A percentile compares a stretch with the other conserved stretches of the same genome.
These are phyloP conservation scores for Diplogasteroides magnus DNA, from an alignment of 1,140 invertebrate genomes.

Conservation along the genomic window DNA sequence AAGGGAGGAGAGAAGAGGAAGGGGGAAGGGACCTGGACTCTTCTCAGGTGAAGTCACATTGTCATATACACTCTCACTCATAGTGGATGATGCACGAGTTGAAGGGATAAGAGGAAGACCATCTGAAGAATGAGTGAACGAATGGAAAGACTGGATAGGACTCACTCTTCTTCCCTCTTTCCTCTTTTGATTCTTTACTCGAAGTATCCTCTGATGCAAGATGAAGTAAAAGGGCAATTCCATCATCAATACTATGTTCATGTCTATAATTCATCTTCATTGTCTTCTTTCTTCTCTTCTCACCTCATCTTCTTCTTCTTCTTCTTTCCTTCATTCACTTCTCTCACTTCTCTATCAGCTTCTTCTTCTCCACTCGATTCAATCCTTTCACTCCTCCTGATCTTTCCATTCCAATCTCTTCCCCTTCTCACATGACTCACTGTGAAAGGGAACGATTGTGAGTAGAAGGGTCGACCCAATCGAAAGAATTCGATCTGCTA, in stretches of 20 bases:
- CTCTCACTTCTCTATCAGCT: slow-evolving; percentile 13
- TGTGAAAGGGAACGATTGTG: too few relatives aligned
- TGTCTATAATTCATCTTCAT: too few relatives aligned
- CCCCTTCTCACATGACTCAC: too few relatives aligned
- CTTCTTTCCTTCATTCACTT: background rate
- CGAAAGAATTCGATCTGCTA: slow-evolving; percentile 4
- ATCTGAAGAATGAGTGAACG: slow-evolving; percentile 1
- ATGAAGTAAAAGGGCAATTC: too few relatives aligned
- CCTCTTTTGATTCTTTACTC: too few relatives aligned
- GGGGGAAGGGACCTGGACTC: background rate
- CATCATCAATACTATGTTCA: too few relatives aligned
- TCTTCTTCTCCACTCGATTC: too few relatives aligned
- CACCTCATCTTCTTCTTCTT: background rate
- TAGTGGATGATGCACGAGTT: background rate
- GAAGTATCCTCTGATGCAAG: too few relatives aligned
- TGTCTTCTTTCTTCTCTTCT: background rate
- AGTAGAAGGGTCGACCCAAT: slow-evolving; percentile 16
- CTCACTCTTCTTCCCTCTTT: too few relatives aligned
- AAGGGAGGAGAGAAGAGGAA: slow-evolving; percentile 5
- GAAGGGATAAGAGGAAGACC: background rate
- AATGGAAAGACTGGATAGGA: too few relatives aligned
- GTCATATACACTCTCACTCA: slow-evolving; percentile 8
- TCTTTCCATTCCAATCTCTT: too few relatives aligned
- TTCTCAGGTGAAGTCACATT: slow-evolving; percentile 2
- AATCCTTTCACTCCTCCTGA: too few relatives aligned